Evolutionary conservation across 1,140 invertebrate genomes (phyloP).

Genomic region (Heliconius congener): DNA sequence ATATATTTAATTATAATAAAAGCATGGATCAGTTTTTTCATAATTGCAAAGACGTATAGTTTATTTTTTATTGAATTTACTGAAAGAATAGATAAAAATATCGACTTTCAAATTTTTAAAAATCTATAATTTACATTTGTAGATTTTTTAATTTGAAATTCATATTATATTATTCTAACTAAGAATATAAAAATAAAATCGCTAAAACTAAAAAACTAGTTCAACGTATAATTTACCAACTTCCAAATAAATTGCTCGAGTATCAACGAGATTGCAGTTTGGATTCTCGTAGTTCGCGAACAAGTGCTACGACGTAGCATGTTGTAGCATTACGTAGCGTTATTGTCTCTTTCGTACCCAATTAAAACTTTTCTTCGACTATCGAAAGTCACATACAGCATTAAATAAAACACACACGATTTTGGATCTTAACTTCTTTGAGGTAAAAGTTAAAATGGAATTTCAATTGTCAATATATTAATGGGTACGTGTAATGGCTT

Average conservation of each 20-base stretch:
- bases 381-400: conserved; percentile 24
- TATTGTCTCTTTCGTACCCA: conserved; percentile 32
- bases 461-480: not conserved
- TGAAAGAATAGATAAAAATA: too few species aligned
- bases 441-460: not conserved
- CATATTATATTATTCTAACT: too few species aligned
- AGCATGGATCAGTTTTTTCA: too few species aligned
- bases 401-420: not conserved
- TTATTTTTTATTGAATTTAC: too few species aligned
- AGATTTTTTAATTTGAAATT: too few species aligned
- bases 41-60: too few species aligned
- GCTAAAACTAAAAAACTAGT: not conserved
- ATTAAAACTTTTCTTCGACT: conserved; percentile 34
- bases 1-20: too few species aligned
- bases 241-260: conserved; percentile 4
- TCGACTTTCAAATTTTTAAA: too few species aligned
- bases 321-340: conserved; percentile 25
- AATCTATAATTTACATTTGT: too few species aligned
- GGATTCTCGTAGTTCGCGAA: conserved; percentile 25
- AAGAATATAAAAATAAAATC: not conserved
- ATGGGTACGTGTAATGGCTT: conserved; percentile 1
- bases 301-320: conserved; percentile 30
- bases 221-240: conserved; percentile 3
- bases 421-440: conserved; percentile 4
- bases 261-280: conserved; percentile 17